Base-by-base conservation (phyloP, 2,888 invertebrate genomes). In the Camponotus fellah region DNA sequence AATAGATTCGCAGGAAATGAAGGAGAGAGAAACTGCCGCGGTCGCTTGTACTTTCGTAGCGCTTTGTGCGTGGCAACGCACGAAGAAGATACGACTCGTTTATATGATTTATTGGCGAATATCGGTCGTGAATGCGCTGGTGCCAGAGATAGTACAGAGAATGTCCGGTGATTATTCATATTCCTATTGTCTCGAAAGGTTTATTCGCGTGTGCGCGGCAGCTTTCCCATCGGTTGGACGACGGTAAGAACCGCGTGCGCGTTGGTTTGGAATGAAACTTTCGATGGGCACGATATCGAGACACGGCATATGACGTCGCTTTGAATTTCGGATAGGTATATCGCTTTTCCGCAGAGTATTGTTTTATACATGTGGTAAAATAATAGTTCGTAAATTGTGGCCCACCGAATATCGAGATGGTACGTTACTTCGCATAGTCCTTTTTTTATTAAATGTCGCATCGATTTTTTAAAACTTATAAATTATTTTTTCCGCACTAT, bases 131-230 rank as follows among this genome's bases (percentile, higher is more conserved):
- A 58, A 72, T 26, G 21, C 49, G 17, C 17, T n/a, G 37, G 69
- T 53, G 14, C 26, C 21, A 40, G 56, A 56, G 74, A 43, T 32
- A 79, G 32, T 43, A 21, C 37, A 72, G 72, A 21, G 58, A 58
- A 72, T 53, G 58, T 58, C 58, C 34, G 43, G 26, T 26, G 69
- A 79, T 79, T 79, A 58, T 72, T 79, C 77, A 79, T 71, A 72
- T 43, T 14, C 10, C 74, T n/a, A 71, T 72, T 79, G 58, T 79
- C 32, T 79, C 14, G 32, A 34, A n/a, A 43, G 37, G 17, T n/a
- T 58, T 21, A 17, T 26, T 8, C 53, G n/a, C 53, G 40, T 40
- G n/a, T n/a, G 49, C 14, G 56, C 37, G 49, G 34, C 21, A 56
- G 77, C 26, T 32, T 53, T 0, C 56, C 56, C 17, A n/a, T 21